Base-by-base conservation (phyloP, 2,888 invertebrate genomes). In the Lasioglossum lativentre region DNA sequence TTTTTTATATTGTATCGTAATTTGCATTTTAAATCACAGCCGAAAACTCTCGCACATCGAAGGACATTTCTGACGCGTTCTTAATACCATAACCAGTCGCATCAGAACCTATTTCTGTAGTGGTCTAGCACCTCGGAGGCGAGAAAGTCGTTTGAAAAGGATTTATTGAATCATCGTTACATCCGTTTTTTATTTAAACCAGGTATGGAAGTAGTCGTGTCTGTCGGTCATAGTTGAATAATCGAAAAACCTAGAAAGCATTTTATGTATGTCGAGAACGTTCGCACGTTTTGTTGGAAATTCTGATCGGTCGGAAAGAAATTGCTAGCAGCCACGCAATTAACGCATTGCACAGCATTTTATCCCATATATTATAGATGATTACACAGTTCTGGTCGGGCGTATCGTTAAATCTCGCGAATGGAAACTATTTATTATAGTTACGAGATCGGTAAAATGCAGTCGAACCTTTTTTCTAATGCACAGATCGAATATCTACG, bases 261-360 rank as follows among this genome's bases (percentile, higher is more conserved):
- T 19, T 19, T 14, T 40, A 23, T 3, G 19, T 40, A 3, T 30
- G n/a, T 19, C n/a, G 16, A 40, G 19, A 70, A 45, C n/a, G n/a
- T 59, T 74, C 42, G 52, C 56, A 68, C 42, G 30, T 42, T 56
- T 45, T 14, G 63, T 27, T 12, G 14, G 56, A 14, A 16, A 74
- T 72, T 70, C 75, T 80, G 70, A 70, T 87, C 63, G 80, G 63
- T 34, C 23, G 30, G 4, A 34, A 73, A 71, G 72, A 87, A 80
- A 40, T 66, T 66, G 16, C 47, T 23, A 75, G n/a, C 59, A 34
- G 63, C 30, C 30, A 47, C 56, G 30, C 76, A 56, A 86, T 47
- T 23, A 74, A 66, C 63, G 42, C 12, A 47, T 30, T 59, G 75
- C n/a, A 1, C n/a, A n/a, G 56, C 4, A 71, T 59, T 75, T 23